These are phyloP conservation scores for Myoxocephalus aenaeus DNA, from an alignment of 2,797 vertebrate genomes.

Conservation along the genomic window DNA sequence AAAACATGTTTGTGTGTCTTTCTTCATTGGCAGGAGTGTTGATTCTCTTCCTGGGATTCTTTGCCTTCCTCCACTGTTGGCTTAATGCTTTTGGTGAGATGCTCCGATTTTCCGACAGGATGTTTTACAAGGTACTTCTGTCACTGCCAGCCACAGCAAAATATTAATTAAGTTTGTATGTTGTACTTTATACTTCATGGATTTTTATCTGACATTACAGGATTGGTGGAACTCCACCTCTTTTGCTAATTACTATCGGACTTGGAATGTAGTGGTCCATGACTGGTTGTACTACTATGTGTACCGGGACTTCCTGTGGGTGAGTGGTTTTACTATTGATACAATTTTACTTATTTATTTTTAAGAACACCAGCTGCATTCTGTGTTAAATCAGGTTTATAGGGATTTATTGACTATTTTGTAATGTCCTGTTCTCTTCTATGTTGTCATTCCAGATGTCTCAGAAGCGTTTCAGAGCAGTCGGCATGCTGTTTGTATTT, in stretches of 20 bases:
- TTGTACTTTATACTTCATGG: not conserved
- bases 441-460: constrained; percentile 85
- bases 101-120: constrained; percentile 95
- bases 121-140: constrained; percentile 93
- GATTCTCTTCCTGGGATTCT: constrained; percentile 91
- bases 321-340: constrained; percentile 73
- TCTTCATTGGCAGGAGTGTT: constrained; percentile 85
- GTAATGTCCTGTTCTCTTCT: constrained; percentile 5
- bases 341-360: not conserved
- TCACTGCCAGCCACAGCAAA: not conserved
- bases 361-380: not conserved
- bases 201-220: constrained; percentile 71
- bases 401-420: not conserved
- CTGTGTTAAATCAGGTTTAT: not conserved
- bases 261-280: constrained; percentile 97
- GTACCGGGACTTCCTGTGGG: constrained; percentile 94
- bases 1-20: not conserved
- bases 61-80: constrained; percentile 97
- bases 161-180: not conserved
- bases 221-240: constrained; percentile 99
- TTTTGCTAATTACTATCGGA: constrained; percentile 96
- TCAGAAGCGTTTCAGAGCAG: constrained; percentile 88
- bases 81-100: constrained; percentile 98
- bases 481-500: constrained; percentile 93
- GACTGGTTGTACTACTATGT: constrained; percentile 98